A percentile compares a stretch with the other conserved stretches of the same genome.
Conservation (phyloP, 2,888 invertebrate genomes). For the Conus canariensis region DNA sequence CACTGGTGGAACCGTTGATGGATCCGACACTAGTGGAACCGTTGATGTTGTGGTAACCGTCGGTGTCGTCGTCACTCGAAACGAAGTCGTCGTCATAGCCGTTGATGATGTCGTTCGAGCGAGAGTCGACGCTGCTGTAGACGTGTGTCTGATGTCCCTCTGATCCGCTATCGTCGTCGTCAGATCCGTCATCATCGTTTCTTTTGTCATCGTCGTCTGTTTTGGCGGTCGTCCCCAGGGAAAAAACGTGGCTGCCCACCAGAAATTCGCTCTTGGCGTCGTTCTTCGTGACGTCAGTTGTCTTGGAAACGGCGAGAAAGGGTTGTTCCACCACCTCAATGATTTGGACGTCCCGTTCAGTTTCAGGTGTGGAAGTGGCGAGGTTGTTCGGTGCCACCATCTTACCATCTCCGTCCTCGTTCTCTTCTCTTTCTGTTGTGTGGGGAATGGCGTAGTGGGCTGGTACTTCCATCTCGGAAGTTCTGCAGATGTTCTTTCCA, state of each 20-base stretch:
- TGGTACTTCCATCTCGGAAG: not conserved
- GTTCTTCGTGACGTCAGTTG: not conserved
- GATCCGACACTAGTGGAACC: not conserved
- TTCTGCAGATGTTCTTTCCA: not conserved
- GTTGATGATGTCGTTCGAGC: not conserved
- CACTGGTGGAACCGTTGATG: not conserved
- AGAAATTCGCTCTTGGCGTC: not conserved
- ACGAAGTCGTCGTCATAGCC: not conserved
- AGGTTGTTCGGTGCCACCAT: not conserved
- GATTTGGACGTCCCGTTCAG: not conserved
- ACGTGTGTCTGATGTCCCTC: not conserved
- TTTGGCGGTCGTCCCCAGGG: not conserved
- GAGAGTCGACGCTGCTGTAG: not conserved
- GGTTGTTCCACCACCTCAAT: not conserved
- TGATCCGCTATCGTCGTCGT: conserved; percentile 16
- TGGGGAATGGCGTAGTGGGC: not conserved
- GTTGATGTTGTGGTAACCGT: not conserved
- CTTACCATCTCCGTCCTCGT: conserved; percentile 1
- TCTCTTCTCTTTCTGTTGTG: not conserved
- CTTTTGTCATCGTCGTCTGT: not conserved
- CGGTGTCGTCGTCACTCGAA: not conserved
- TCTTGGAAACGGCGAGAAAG: not conserved
- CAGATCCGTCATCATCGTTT: not conserved
- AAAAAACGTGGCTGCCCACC: not conserved
- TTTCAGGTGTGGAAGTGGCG: not conserved